Conservation (phyloP, 2,888 invertebrate genomes). For the Hecatera dysodea region DNA sequence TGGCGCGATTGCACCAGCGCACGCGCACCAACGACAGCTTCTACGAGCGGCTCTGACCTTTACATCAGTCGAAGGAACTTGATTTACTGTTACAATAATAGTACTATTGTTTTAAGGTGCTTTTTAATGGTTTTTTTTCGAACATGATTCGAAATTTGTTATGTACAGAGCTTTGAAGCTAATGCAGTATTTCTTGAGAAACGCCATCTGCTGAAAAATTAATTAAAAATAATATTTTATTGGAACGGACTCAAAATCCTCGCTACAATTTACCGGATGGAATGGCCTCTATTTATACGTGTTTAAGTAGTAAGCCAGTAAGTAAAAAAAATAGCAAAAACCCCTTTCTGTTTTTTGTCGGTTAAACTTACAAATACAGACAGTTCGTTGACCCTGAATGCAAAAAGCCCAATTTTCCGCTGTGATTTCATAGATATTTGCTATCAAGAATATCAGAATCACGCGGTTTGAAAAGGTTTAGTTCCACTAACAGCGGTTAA, state of each 20-base stretch:
- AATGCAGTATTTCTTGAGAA: too few species aligned
- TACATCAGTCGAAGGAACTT: slow-evolving; percentile 13
- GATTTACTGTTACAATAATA: slow-evolving; percentile 6
- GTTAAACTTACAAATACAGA: not conserved
- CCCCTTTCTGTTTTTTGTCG: not conserved
- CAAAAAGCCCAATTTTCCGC: not conserved
- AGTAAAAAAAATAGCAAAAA: not conserved
- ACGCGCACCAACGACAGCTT: not conserved
- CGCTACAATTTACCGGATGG: too few species aligned
- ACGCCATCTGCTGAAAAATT: too few species aligned
- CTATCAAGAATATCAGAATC: not conserved
- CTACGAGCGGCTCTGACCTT: slow-evolving; percentile 45
- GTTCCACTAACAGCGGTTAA: slow-evolving; percentile 3
- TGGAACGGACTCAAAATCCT: too few species aligned
- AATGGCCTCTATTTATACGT: too few species aligned
- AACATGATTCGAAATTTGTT: too few species aligned
- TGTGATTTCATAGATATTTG: too few species aligned
- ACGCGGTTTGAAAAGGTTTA: slow-evolving; percentile 13
- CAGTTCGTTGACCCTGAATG: not conserved
- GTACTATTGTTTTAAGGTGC: not conserved
- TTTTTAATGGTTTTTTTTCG: not conserved
- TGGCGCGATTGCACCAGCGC: slow-evolving; percentile 28
- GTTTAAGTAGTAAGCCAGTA: too few species aligned
- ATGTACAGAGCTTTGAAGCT: too few species aligned
- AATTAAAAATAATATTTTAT: too few species aligned